Conservation (phyloP, 2,797 vertebrate species). For the Pygocentrus nattereri region DNA sequence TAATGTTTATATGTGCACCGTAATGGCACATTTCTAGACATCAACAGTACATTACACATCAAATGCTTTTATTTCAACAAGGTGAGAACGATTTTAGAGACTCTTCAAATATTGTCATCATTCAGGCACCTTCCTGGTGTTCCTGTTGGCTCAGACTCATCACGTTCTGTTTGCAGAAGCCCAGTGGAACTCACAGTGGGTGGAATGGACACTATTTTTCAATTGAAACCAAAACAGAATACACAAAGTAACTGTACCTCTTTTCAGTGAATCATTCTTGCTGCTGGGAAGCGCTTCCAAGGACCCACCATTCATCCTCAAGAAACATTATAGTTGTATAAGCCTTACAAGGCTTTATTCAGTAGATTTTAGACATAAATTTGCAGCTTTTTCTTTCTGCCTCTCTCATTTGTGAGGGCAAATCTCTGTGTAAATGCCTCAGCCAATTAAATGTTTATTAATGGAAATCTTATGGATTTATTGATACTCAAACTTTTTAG, state of each 20-base stretch:
- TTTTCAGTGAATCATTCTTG: neutral
- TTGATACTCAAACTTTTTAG: neutral
- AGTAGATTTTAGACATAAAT: neutral
- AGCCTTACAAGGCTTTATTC: neutral
- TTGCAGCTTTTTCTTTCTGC: neutral
- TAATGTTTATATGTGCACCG: no score
- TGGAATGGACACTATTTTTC: neutral
- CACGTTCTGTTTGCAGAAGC: neutral
- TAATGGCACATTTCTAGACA: no score
- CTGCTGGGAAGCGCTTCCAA: neutral
- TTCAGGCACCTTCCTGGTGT: slow-evolving; percentile 1
- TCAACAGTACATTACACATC: no score
- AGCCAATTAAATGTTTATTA: neutral
- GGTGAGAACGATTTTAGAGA: no score
- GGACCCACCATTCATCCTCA: neutral
- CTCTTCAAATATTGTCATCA: slow-evolving; percentile 30
- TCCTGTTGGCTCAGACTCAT: slow-evolving; percentile 10
- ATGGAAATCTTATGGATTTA: neutral
- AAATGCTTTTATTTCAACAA: no score
- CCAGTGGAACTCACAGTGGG: neutral
- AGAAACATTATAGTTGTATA: neutral
- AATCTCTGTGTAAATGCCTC: no score
- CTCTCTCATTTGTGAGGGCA: no score
- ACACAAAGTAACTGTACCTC: neutral
- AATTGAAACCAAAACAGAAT: neutral